Evolutionary conservation across 2,888 invertebrate species (phyloP).

Genomic region (Drosophila tripunctata): DNA sequence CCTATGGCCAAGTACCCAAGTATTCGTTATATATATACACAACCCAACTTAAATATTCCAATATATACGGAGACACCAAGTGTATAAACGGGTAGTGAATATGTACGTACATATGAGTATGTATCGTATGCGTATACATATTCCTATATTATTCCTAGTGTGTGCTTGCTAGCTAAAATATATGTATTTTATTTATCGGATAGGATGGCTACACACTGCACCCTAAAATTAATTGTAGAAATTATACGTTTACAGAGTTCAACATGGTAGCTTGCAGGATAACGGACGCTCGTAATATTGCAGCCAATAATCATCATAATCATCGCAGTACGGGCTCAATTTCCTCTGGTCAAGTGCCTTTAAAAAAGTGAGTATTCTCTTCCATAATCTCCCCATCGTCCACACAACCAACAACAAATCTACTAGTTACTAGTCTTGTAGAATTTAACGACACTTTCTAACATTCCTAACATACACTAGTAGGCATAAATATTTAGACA

Average conservation of each 20-base stretch:
- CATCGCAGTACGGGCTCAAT: constrained; percentile 87
- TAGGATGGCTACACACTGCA: constrained; percentile 85
- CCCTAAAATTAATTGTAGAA: constrained; percentile 86
- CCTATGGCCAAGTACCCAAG: constrained; percentile 15
- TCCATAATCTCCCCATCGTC: neutral
- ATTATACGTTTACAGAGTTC: constrained; percentile 95
- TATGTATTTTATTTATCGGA: constrained; percentile 77
- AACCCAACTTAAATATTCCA: constrained; percentile 6
- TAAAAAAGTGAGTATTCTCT: constrained; percentile 94
- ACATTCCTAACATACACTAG: too few species aligned
- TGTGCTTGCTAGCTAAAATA: constrained; percentile 69
- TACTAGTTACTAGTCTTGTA: neutral
- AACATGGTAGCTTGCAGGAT: constrained; percentile 99
- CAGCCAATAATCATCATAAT: constrained; percentile 85
- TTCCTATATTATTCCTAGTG: constrained; percentile 48
- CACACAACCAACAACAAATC: too few species aligned
- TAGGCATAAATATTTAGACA: too few species aligned
- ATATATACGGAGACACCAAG: constrained; percentile 14
- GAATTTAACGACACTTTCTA: too few species aligned
- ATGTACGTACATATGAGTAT: constrained; percentile 23
- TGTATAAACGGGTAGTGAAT: constrained; percentile 44
- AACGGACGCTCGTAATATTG: constrained; percentile 94
- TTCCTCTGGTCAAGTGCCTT: constrained; percentile 98
- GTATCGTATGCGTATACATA: constrained; percentile 47
- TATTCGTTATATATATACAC: constrained; percentile 1